Conservation (phyloP, 2,113 vertebrate genomes). For the Tympanuchus pallidicinctus region DNA sequence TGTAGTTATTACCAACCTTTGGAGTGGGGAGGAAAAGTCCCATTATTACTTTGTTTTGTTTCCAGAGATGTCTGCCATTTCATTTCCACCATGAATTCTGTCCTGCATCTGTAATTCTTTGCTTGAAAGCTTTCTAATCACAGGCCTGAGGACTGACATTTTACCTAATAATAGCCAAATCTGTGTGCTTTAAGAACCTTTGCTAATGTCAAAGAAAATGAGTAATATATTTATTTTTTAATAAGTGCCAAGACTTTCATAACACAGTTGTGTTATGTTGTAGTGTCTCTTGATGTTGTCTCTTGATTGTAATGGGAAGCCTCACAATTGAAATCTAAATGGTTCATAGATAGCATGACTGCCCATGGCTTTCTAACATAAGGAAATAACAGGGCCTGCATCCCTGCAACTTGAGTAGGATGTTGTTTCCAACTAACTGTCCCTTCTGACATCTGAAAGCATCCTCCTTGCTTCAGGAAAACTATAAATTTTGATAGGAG, state of each 20-base stretch:
- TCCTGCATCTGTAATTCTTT: neutral
- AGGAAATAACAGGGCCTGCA: neutral
- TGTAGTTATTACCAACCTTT: neutral
- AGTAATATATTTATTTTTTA: neutral
- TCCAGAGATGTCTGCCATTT: neutral
- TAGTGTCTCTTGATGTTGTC: neutral
- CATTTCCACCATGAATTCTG: neutral
- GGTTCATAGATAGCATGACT: neutral
- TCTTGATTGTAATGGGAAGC: neutral
- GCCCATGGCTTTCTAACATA: neutral
- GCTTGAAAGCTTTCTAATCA: conserved; percentile 34
- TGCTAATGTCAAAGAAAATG: neutral
- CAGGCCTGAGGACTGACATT: neutral
- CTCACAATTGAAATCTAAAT: neutral
- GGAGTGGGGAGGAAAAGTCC: neutral
- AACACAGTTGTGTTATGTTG: neutral
- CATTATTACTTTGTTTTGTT: neutral
- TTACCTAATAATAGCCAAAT: conserved; percentile 10
- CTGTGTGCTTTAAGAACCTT: neutral
- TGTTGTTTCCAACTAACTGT: neutral
- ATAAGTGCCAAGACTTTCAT: neutral
- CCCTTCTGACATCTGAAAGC: neutral
- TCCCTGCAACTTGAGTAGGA: neutral
- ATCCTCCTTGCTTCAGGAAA: neutral
- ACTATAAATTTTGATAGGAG: neutral